phyloP scores from a whole-genome alignment of 2,888 invertebrate species.

The Drosophila gaucha region DNA sequence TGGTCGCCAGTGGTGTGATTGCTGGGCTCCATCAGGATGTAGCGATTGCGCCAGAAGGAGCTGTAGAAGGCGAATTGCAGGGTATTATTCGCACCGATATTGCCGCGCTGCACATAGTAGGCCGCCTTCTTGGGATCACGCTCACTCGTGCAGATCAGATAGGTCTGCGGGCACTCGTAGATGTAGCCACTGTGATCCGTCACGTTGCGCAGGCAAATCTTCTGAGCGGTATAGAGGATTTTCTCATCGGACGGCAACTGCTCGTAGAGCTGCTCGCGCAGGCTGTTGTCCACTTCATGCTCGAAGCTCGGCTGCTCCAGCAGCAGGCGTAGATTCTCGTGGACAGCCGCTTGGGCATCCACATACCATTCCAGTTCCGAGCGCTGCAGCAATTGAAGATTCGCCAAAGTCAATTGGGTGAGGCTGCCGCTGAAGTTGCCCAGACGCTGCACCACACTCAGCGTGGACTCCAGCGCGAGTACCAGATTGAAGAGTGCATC shows the following conservation, averaged over 20 bases:
- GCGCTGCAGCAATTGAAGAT: constrained; percentile 54
- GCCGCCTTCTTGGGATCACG: constrained; percentile 63
- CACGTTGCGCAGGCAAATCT: constrained; percentile 68
- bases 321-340: constrained; percentile 45
- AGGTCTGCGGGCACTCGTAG: constrained; percentile 74
- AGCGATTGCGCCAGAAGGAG: constrained; percentile 68
- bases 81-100: constrained; percentile 29
- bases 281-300: constrained; percentile 23
- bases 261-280: constrained; percentile 36
- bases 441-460: constrained; percentile 49
- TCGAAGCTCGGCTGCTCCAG: constrained; percentile 39
- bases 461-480: constrained; percentile 50
- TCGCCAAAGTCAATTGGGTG: constrained; percentile 54
- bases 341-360: constrained; percentile 26
- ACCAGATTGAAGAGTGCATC: constrained; percentile 53
- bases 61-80: constrained; percentile 63
- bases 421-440: constrained; percentile 46
- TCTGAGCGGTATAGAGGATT: constrained; percentile 59
- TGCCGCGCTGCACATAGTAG: constrained; percentile 54
- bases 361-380: constrained; percentile 36
- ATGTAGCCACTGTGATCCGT: constrained; percentile 59
- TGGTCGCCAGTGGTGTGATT: constrained; percentile 15
- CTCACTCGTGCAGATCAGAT: constrained; percentile 68
- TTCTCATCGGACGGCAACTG: constrained; percentile 56
- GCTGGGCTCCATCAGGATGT: constrained; percentile 45